Base-by-base conservation (phyloP, 2,888 invertebrate genomes). In the Bruchidius siliquastri region DNA sequence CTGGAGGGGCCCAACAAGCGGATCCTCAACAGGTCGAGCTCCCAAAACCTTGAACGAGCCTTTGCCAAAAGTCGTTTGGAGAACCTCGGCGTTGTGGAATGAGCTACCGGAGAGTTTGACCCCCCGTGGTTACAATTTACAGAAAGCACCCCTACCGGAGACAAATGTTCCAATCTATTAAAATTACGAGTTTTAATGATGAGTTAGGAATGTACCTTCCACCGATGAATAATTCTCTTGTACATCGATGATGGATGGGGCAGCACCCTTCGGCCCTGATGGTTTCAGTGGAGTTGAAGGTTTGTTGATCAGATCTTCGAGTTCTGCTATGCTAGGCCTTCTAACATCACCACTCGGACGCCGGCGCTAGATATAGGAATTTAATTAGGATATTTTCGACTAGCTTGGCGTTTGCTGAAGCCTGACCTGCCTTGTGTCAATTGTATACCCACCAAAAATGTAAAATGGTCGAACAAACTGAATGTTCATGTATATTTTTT, bases 141-240 rank as follows among this genome's bases (percentile, higher is more conserved):
- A n/a, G n/a, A n/a, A n/a, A n/a, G n/a, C n/a, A n/a, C n/a, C n/a
- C n/a, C n/a, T n/a, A n/a, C n/a, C n/a, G n/a, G n/a, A n/a, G n/a
- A n/a, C n/a, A n/a, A n/a, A n/a, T n/a, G n/a, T n/a, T n/a, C n/a
- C n/a, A n/a, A n/a, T n/a, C n/a, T n/a, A n/a, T n/a, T n/a, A n/a
- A n/a, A n/a, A n/a, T n/a, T n/a, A n/a, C n/a, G n/a, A n/a, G n/a
- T n/a, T n/a, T n/a, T 26, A 26, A 8, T 26, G 26, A 26, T 13
- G 6, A 18, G 3, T 49, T 49, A 18, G 49, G 13, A 13, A 49
- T 13, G 6, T 49, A 97, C 98, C 98, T 93, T 99, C 99, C 87
- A 96, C 94, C 75, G 97, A 97, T 70, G 97, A 95, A 88, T 98
- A 97, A 84, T 95, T 98, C 85, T 97, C 96, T 86, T 97, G 95